These are phyloP conservation scores for Columba guinea DNA, from an alignment of 2,797 vertebrate species.

Conservation along the genomic window DNA sequence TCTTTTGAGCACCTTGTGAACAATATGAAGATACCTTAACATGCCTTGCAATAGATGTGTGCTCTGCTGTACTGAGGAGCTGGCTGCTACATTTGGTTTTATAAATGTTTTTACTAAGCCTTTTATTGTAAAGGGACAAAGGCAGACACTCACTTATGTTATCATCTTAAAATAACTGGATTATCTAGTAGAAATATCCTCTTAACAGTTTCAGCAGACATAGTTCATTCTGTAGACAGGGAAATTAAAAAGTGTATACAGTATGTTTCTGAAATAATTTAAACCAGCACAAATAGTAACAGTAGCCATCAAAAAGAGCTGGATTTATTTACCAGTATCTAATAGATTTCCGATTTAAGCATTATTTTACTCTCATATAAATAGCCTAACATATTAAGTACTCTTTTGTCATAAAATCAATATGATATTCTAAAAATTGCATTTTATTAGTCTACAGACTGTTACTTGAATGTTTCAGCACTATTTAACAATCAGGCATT, in stretches of 20 bases:
- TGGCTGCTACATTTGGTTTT: background rate
- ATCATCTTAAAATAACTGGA: background rate
- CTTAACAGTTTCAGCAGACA: background rate
- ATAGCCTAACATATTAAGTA: constrained; percentile 31
- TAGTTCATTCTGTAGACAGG: background rate
- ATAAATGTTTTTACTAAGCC: background rate
- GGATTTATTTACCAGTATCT: background rate
- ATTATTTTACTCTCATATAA: constrained; percentile 39
- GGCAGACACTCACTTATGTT: background rate
- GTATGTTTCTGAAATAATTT: background rate
- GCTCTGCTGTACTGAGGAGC: background rate
- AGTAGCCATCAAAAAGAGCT: background rate
- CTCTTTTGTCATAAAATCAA: constrained; percentile 59
- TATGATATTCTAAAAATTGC: constrained; percentile 47
- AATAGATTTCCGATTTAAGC: constrained; percentile 56
- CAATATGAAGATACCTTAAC: background rate
- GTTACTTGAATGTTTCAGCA: constrained; percentile 30
- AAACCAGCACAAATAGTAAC: background rate
- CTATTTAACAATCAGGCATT: constrained; percentile 54
- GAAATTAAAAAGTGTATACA: background rate
- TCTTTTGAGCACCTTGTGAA: background rate
- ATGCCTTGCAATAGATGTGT: background rate
- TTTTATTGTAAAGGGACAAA: background rate
- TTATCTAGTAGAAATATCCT: background rate
- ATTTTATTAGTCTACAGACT: constrained; percentile 35